A percentile compares a stretch with the other conserved stretches of the same genome.
These are phyloP conservation scores for Boleophthalmus pectinirostris DNA, from an alignment of 2,113 vertebrate species.

Conservation along the genomic window DNA sequence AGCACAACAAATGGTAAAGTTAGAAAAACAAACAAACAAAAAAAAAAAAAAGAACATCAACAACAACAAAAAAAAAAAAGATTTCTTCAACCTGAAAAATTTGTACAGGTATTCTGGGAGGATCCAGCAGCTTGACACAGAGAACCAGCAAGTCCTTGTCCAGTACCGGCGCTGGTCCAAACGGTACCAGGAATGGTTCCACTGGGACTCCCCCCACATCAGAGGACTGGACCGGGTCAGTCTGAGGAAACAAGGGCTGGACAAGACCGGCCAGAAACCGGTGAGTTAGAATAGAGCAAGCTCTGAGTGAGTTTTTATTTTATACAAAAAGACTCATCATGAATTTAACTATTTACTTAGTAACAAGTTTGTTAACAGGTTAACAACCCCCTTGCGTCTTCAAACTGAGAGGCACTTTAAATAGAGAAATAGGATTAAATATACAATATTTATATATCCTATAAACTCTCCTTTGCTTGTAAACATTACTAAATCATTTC, in stretches of 20 bases:
- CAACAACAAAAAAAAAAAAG: no score
- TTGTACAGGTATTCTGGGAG: conserved; percentile 88
- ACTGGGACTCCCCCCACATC: conserved; percentile 91
- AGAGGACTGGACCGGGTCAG: conserved; percentile 92
- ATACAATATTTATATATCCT: neutral
- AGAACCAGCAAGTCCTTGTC: conserved; percentile 90
- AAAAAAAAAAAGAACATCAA: neutral
- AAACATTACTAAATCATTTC: neutral
- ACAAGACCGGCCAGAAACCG: conserved; percentile 11
- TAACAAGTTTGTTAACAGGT: no score
- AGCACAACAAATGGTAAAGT: conserved; percentile 92
- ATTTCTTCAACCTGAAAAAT: neutral
- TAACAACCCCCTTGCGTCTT: neutral
- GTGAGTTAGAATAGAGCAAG: conserved; percentile 21
- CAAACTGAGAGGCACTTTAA: neutral
- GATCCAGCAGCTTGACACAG: conserved; percentile 94
- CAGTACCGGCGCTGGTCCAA: conserved; percentile 98
- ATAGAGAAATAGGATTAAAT: neutral
- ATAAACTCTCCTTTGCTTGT: neutral
- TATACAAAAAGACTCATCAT: neutral
- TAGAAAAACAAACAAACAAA: neutral
- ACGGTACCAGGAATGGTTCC: conserved; percentile 95
- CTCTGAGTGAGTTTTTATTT: neutral
- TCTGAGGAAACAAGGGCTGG: conserved; percentile 86
- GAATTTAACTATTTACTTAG: no score